These are phyloP conservation scores for Cosmia pyralina DNA, from an alignment of 2,888 invertebrate species.

Conservation along the genomic window DNA sequence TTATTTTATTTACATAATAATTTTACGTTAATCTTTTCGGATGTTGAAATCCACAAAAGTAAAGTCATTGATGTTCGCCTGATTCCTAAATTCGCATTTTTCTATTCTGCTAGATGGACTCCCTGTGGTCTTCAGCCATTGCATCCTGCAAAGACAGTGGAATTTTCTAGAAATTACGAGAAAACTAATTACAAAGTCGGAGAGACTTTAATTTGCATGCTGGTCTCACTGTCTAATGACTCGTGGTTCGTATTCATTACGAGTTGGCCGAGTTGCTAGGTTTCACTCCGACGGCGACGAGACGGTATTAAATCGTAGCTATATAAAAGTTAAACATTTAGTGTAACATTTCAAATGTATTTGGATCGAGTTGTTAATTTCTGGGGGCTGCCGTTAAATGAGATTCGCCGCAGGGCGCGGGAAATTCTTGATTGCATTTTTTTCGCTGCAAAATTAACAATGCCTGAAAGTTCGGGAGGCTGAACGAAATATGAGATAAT, in stretches of 20 bases:
- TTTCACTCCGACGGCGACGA: conserved; percentile 14
- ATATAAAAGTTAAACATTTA: conserved; percentile 37
- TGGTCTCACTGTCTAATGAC: conserved; percentile 49
- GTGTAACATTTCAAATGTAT: conserved; percentile 31
- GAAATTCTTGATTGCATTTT: conserved; percentile 39
- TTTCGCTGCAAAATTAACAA: conserved; percentile 6
- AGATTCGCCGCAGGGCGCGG: conserved; percentile 34
- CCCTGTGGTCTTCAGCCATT: conserved; percentile 91
- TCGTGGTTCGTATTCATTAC: conserved; percentile 56
- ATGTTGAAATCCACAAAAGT: conserved; percentile 88
- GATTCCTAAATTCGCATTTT: conserved; percentile 92
- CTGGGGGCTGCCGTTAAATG: conserved; percentile 21
- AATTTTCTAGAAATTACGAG: conserved; percentile 42
- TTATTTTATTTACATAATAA: background rate
- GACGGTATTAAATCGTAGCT: conserved; percentile 12
- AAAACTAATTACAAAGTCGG: conserved; percentile 48
- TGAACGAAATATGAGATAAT: conserved; percentile 5
- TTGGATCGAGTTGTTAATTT: conserved; percentile 30
- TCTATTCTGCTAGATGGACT: conserved; percentile 94
- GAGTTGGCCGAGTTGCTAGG: conserved; percentile 18
- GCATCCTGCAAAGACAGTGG: conserved; percentile 79
- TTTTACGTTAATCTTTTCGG: conserved; percentile 67
- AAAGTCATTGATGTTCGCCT: conserved; percentile 88
- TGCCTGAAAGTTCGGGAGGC: background rate
- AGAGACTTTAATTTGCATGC: conserved; percentile 46